phyloP scores from a whole-genome alignment of 2,113 vertebrate species.

The Megaceryle torquata region DNA sequence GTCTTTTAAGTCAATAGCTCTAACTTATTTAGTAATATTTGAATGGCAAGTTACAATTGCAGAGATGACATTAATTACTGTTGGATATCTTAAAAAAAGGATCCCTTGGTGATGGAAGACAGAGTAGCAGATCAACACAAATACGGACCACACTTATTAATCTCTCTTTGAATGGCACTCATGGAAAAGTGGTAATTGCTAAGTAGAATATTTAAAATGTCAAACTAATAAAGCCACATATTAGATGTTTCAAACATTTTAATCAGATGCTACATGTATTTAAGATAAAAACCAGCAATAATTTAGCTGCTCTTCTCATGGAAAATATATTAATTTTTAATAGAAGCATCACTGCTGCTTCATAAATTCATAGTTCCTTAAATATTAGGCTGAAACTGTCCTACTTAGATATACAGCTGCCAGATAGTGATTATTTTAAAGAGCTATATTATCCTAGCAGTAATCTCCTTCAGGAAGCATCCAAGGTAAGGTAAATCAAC shows the following conservation, averaged over 20 bases:
- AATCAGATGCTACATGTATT: neutral
- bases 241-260: neutral
- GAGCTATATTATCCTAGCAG: neutral
- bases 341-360: neutral
- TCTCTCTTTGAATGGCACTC: neutral
- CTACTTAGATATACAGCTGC: neutral
- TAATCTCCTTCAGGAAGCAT: neutral
- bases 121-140: accelerated
- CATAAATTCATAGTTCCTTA: neutral
- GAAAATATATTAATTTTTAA: neutral
- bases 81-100: neutral
- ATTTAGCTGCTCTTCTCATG: neutral
- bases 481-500: neutral
- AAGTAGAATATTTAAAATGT: neutral
- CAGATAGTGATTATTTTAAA: neutral
- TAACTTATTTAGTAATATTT: neutral
- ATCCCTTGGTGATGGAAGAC: neutral
- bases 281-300: neutral
- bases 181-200: neutral
- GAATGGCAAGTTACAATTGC: neutral
- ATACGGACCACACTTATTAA: neutral
- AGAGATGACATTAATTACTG: neutral
- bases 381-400: neutral
- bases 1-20: neutral
- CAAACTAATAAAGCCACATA: neutral